These are phyloP conservation scores for Drosophila bocqueti DNA, from an alignment of 1,140 invertebrate species.

Conservation along the genomic window DNA sequence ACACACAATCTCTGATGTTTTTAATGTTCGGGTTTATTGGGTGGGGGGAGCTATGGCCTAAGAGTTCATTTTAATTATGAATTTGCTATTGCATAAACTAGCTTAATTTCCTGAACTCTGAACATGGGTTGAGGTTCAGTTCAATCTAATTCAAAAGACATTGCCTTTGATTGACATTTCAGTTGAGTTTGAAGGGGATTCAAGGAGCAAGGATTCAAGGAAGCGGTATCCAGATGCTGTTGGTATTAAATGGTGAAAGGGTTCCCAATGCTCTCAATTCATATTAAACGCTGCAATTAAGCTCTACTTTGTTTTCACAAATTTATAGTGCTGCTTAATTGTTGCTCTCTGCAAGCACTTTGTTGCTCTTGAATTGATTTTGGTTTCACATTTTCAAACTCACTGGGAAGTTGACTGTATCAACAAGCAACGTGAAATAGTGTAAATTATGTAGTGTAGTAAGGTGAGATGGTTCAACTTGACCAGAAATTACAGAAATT, in stretches of 20 bases:
- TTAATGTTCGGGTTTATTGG: not conserved
- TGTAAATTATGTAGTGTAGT: too few relatives aligned
- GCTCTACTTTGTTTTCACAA: too few relatives aligned
- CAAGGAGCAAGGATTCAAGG: not conserved
- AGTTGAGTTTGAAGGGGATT: not conserved
- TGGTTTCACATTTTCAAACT: too few relatives aligned
- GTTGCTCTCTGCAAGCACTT: too few relatives aligned
- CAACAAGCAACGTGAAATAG: too few relatives aligned
- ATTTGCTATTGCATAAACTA: not conserved
- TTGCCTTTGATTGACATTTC: not conserved
- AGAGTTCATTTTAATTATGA: not conserved
- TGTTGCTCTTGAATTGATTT: too few relatives aligned
- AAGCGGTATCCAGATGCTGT: too few relatives aligned
- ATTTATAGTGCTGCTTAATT: too few relatives aligned
- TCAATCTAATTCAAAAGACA: not conserved
- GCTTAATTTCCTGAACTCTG: not conserved
- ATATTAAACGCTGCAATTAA: not conserved
- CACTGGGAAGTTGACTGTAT: too few relatives aligned
- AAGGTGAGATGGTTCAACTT: too few relatives aligned
- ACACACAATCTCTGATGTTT: not conserved
- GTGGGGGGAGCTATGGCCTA: not conserved
- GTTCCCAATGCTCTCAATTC: not conserved
- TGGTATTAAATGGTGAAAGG: not conserved
- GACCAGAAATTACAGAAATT: too few relatives aligned
- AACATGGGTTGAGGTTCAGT: not conserved